These are phyloP conservation scores for Amphilophus citrinellus DNA, from an alignment of 2,113 vertebrate genomes.

Conservation along the genomic window DNA sequence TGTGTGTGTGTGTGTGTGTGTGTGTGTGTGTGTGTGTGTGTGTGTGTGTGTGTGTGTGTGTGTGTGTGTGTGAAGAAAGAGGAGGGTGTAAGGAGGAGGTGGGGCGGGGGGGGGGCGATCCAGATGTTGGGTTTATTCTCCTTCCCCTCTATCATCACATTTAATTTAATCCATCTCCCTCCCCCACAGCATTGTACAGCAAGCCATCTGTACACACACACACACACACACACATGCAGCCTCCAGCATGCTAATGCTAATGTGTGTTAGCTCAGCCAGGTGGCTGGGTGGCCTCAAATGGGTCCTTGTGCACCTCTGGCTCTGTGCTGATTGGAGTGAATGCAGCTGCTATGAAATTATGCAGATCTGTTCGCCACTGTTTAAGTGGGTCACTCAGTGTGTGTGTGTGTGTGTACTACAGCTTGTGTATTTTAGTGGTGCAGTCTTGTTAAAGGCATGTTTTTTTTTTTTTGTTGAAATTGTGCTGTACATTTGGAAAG, in stretches of 20 bases:
- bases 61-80: conserved; percentile 12
- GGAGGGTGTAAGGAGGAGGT: neutral
- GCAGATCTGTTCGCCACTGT: conserved; percentile 43
- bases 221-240: conserved; percentile 28
- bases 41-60: conserved; percentile 9
- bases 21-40: conserved; percentile 7
- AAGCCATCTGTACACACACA: conserved; percentile 44
- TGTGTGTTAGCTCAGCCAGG: conserved; percentile 55
- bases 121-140: conserved; percentile 71
- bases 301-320: conserved; percentile 58
- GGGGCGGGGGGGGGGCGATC: conserved; percentile 3
- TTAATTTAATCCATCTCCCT: conserved; percentile 65
- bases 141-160: conserved; percentile 56
- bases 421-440: neutral
- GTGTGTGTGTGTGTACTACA: conserved; percentile 7
- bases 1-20: conserved; percentile 27
- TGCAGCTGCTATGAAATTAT: conserved; percentile 62
- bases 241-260: conserved; percentile 32
- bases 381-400: conserved; percentile 57
- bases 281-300: conserved; percentile 46
- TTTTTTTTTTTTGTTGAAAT: conserved; percentile 3
- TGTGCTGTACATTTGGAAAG: neutral
- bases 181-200: conserved; percentile 52
- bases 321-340: conserved; percentile 58
- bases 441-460: conserved; percentile 6